Base-by-base conservation (phyloP, 53 echinoderm and acorn worm genomes). In the Paracentrotus lividus region DNA sequence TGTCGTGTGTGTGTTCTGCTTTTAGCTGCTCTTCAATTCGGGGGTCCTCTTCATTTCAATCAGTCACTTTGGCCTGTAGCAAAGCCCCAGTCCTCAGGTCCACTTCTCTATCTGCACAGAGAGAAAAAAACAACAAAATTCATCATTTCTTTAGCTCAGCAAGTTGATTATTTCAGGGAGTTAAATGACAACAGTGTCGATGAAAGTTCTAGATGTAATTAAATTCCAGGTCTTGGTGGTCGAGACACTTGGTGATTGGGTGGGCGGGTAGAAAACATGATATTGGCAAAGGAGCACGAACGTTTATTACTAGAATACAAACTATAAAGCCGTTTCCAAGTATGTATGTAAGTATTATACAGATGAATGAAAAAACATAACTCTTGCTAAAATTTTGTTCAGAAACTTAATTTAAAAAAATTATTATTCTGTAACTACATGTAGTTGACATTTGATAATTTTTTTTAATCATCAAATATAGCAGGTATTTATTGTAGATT, bases 11-110 rank as follows among this genome's bases (percentile, higher is more conserved):
- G 88, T 57, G 54, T 57, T 52, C 72, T 72, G 72, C 21, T 72
- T 72, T 47, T 85, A 85, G 85, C 85, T 49, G 85, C 85, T 49
- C 52, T 49, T 31, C 49, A 42, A 14, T 58, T 88, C 55, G 36
- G 88, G 54, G 55, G 88, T 58, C 32, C 88, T 57, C 88, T 88
- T 88, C 88, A 88, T 54, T 88, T 88, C 88, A 88, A 88, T 88
- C 88, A 88, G 88, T 57, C 58, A 40, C 88, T 40, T 54, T 58
- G 88, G 57, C 88, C 88, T 88, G 58, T 38, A 88, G 88, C 88
- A 85, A 51, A 85, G 49, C 52, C 49, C 85, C 32, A 26, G 49
- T 85, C 51, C 85, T 49, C 21, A 47, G 52, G 85, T 85, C 32
- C 47, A 49, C 2, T 52, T n/a, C 52, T 85, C 85, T 85, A 20